Percentiles rank a stretch among this genome's conserved stretches.
These are phyloP conservation scores for Melolontha melolontha DNA, from an alignment of 2,888 invertebrate genomes.

Conservation along the genomic window DNA sequence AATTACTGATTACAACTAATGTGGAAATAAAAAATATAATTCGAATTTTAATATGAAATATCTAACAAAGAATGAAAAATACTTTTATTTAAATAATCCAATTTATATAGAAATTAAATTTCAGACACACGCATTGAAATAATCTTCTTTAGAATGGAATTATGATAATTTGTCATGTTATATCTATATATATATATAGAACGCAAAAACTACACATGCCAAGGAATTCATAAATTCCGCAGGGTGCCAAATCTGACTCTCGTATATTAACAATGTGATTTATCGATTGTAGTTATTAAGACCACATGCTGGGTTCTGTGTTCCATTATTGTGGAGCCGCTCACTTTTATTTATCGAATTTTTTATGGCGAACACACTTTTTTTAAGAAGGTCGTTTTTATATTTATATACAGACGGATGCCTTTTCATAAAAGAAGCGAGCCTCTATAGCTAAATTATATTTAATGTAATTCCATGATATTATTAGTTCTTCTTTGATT, in stretches of 20 bases:
- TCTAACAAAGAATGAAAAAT: too few species aligned
- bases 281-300: constrained; percentile 41
- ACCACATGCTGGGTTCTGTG: constrained; percentile 35
- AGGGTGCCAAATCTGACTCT: constrained; percentile 22
- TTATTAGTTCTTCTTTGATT: too few species aligned
- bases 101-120: too few species aligned
- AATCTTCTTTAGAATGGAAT: neutral
- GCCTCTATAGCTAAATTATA: too few species aligned
- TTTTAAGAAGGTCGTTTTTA: constrained; percentile 2
- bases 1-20: too few species aligned
- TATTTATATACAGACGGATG: neutral
- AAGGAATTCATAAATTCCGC: constrained; percentile 20
- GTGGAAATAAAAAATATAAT: too few species aligned
- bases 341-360: constrained; percentile 1
- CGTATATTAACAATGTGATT: constrained; percentile 35
- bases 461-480: too few species aligned
- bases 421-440: too few species aligned
- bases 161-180: constrained; percentile 12
- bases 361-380: neutral
- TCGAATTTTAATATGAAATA: too few species aligned
- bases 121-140: too few species aligned
- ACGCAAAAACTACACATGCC: neutral
- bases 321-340: constrained; percentile 20
- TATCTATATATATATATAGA: constrained; percentile 9
- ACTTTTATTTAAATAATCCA: too few species aligned